These are phyloP conservation scores for Thunnus thynnus DNA, from an alignment of 2,113 vertebrate species.

Conservation along the genomic window DNA sequence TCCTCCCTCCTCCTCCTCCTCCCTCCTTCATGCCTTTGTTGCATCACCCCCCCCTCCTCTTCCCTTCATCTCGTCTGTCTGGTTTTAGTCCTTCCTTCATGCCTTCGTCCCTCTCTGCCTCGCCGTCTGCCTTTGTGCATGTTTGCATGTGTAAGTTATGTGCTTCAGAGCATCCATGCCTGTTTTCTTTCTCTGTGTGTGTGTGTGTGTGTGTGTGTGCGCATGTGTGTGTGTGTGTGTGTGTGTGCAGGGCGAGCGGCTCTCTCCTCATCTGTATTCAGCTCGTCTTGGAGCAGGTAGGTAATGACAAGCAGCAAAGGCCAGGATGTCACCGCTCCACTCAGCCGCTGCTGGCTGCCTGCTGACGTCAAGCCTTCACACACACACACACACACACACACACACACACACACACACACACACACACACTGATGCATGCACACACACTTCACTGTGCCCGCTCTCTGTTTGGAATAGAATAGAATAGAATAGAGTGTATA, in stretches of 20 bases:
- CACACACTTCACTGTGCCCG: no score
- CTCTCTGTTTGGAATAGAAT: no score
- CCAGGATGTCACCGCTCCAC: slow-evolving; percentile 87
- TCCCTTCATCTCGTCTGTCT: neutral
- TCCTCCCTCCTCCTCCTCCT: neutral
- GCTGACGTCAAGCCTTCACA: slow-evolving; percentile 44
- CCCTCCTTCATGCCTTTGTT: neutral
- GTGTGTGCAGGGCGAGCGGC: neutral
- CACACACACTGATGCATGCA: neutral
- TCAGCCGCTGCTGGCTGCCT: slow-evolving; percentile 81
- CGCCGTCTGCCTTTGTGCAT: neutral
- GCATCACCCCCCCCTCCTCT: neutral
- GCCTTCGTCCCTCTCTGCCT: neutral
- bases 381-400: slow-evolving; percentile 13
- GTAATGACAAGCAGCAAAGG: slow-evolving; percentile 89
- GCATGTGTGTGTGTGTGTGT: neutral
- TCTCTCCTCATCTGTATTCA: slow-evolving; percentile 83
- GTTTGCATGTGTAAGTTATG: slow-evolving; percentile 4
- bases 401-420: slow-evolving; percentile 21
- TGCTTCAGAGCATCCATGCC: neutral
- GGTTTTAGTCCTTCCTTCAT: neutral
- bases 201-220: neutral
- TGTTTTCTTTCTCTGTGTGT: neutral
- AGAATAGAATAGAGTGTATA: no score
- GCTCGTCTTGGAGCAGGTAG: slow-evolving; percentile 86